phyloP scores from a whole-genome alignment of 2,797 vertebrate genomes.

The Acropternis orthonyx region DNA sequence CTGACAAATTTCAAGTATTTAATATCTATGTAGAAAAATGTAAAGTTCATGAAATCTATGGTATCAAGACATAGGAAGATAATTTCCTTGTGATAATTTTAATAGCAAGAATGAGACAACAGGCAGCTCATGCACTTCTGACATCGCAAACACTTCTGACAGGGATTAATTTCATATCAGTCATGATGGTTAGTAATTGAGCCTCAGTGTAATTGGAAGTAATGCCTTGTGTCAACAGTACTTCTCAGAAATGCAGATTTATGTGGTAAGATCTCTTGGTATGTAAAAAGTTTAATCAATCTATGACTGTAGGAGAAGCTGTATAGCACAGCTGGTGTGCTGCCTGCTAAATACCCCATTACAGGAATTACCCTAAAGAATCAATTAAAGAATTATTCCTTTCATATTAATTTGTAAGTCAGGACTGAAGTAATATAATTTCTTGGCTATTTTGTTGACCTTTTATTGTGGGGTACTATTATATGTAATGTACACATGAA shows the following conservation, averaged over 20 bases:
- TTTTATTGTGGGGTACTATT: not conserved
- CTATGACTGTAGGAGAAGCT: not conserved
- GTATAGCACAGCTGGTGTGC: not conserved
- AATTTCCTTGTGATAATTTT: not conserved
- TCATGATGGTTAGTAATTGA: not conserved
- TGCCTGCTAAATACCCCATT: not conserved
- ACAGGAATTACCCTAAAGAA: not conserved
- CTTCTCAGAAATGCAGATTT: constrained; percentile 13
- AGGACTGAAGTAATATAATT: not conserved
- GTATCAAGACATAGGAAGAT: not conserved
- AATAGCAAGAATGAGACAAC: not conserved
- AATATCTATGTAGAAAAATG: not conserved
- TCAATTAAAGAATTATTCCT: not conserved
- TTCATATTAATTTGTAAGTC: not conserved
- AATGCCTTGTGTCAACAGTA: not conserved
- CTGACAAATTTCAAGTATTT: not conserved
- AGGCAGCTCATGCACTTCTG: not conserved
- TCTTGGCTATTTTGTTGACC: not conserved
- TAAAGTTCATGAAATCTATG: not conserved
- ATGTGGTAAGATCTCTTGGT: not conserved
- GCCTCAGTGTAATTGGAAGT: constrained; percentile 13
- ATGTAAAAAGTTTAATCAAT: not conserved
- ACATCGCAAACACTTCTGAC: not conserved
- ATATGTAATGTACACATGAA: not conserved
- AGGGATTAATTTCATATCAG: constrained; percentile 15